Evolutionary conservation across 2,797 vertebrate species (phyloP), one percentile per base, ranked within the genome.

Genomic region (Tenualosa ilisha): DNA sequence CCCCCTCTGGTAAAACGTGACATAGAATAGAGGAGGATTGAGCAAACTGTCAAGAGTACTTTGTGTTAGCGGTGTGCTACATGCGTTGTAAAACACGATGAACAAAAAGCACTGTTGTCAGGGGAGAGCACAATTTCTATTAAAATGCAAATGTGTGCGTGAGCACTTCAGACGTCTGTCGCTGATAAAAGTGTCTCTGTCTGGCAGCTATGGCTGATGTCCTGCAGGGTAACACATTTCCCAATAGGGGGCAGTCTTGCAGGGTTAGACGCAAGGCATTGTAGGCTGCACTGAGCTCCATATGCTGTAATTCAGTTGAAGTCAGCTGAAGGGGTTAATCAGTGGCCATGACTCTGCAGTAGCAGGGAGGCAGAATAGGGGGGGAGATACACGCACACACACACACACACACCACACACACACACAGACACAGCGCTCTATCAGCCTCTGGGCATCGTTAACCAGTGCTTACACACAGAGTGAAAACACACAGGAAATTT

Each of bases 121-220:
- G 72, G 72, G 20, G 72, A 79, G 72, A 79, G 40, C 72, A 46
- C 72, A 46, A 40, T 79, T 22, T 17, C 72, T 22, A 79, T 79
- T 79, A 79, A 79, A 79, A 79, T 79, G 72, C 72, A 46, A 79
- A 79, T 46, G 72, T 56, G 37, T 40, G 2, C 12, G 40, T 20
- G 72, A 79, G 40, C 6, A 79, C 72, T 79, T 79, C 72, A 79
- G 72, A 79, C 40, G 40, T 46, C 68, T 75, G 68, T 75, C 68
- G 37, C 37, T 79, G 72, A 79, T 79, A 79, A 79, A 79, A 22
- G 72, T 40, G 40, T n/a, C 72, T 79, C 72, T 79, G 37, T 13
- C 72, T 79, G 72, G 37, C 20, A 43, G 72, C 43, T 20, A 46
- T 79, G 11, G 65, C 15, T 31, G 26, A 13, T 1, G 65, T 72